Evolutionary conservation across 2,113 vertebrate species (phyloP), one percentile per base, ranked within the genome.

Genomic region (Prolemur simus): DNA sequence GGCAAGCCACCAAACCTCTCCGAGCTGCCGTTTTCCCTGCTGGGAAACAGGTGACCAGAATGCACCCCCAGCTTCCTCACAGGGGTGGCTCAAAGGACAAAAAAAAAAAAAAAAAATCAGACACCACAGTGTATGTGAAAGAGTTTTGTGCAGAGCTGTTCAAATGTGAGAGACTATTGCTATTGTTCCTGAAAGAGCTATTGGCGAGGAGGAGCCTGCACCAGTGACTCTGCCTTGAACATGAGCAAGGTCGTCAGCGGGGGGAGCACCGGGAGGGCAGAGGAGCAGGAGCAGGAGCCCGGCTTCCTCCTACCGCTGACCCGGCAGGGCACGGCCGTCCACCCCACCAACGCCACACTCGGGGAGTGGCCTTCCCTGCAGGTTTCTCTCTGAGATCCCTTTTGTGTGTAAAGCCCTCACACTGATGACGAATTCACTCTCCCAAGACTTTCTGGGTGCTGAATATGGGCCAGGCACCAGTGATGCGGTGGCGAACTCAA

Each of bases 251-350:
- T 77, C 77, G 66, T 68, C 17, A 60, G 73, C 4, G 47, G 27
- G 15, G 10, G 20, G 45, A 66, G 29, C 13, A 23, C 0, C 6
- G 32, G 13, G 54, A 37, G 12, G 39, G 80, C n/a, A 23, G n/a
- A 69, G 20, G 25, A 39, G 0, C 0, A 54, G 56, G 15, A 13
- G 0, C n/a, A 54, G 56, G 12, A 10, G 0, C 37, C 4, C 4
- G 6, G 0, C 1, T 37, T 58, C 56, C 63, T 52, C 21, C 13
- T 0, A 29, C 1, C 13, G 17, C 1, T 12, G n/a, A 37, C 27
- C 13, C 18, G 45, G 14, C 13, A 23, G 66, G 60, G 42, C 63
- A 6, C 0, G 6, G 63, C n/a, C 94, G 64, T 54, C 82, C 54
- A 86, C 86, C 74, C 82, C 60, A 81, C 82, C 86, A 45, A 13